Percentiles rank a stretch among this genome's conserved stretches.
Evolutionary conservation across 2,113 vertebrate genomes (phyloP).

Genomic region (Furnarius figulus): DNA sequence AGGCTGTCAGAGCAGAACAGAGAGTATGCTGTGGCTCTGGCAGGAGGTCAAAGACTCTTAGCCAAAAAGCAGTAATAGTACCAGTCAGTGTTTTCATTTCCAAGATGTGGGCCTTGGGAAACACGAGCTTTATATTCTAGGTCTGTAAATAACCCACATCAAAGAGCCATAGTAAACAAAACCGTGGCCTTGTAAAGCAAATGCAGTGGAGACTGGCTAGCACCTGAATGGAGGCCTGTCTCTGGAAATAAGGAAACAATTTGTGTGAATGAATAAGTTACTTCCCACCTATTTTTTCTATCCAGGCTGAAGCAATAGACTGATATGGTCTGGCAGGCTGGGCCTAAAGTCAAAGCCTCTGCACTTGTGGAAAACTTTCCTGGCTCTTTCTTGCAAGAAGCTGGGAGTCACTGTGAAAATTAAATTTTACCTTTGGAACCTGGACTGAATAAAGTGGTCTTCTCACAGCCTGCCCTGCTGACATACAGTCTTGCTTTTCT

Average conservation of each 20-base stretch:
- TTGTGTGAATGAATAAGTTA: slow-evolving; percentile 12
- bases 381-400: background rate
- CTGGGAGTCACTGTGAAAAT: background rate
- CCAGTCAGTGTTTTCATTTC: slow-evolving; percentile 21
- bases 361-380: slow-evolving; percentile 19
- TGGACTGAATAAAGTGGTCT: background rate
- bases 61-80: background rate
- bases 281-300: slow-evolving; percentile 28
- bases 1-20: background rate
- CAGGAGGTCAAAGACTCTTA: background rate
- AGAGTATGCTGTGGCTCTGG: background rate
- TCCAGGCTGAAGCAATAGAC: background rate
- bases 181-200: background rate
- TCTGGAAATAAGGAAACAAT: slow-evolving; percentile 35
- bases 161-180: slow-evolving; percentile 11
- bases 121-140: background rate
- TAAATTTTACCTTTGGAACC: background rate
- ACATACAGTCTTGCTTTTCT: background rate
- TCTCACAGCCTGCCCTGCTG: background rate
- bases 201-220: background rate
- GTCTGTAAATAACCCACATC: slow-evolving; percentile 41
- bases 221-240: slow-evolving; percentile 28
- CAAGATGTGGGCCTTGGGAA: background rate
- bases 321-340: slow-evolving; percentile 10
- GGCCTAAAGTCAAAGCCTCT: background rate